Evolutionary conservation across 2,113 vertebrate genomes (phyloP).

Genomic region (Neomonachus schauinslandi): DNA sequence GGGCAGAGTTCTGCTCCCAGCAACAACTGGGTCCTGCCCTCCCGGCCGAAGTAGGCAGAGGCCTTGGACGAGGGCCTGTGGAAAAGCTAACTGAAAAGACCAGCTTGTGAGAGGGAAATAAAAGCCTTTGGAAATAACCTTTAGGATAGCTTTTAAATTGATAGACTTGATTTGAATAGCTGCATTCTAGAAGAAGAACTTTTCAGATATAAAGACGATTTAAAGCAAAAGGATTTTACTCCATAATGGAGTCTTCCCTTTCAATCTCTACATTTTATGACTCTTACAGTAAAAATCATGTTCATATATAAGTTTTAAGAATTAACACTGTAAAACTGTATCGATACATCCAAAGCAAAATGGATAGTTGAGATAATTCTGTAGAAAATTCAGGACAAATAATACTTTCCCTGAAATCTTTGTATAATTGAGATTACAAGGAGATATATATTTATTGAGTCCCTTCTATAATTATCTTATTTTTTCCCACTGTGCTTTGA

Average conservation of each 20-base stretch:
- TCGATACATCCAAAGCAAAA: constrained; percentile 48
- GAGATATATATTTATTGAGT: constrained; percentile 28
- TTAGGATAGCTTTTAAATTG: constrained; percentile 59
- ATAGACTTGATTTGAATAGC: constrained; percentile 55
- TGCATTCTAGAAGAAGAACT: constrained; percentile 43
- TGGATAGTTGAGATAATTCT: constrained; percentile 65
- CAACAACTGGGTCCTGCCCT: background rate
- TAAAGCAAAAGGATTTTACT: constrained; percentile 68
- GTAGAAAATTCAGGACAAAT: constrained; percentile 69
- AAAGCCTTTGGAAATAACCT: constrained; percentile 41
- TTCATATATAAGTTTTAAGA: constrained; percentile 62
- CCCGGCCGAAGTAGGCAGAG: background rate
- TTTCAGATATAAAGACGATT: constrained; percentile 63
- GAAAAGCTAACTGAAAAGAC: constrained; percentile 20
- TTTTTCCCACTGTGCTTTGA: constrained; percentile 32
- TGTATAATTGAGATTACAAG: constrained; percentile 31
- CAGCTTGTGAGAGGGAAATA: background rate
- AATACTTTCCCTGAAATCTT: constrained; percentile 61
- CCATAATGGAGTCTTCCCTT: constrained; percentile 54
- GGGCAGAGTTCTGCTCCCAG: background rate
- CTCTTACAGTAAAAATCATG: constrained; percentile 61
- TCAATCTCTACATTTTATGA: constrained; percentile 58
- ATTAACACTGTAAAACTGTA: constrained; percentile 58
- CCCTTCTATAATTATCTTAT: constrained; percentile 44
- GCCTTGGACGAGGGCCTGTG: background rate